These are phyloP conservation scores for Melipona bicolor DNA, from an alignment of 2,888 invertebrate species.

Conservation along the genomic window DNA sequence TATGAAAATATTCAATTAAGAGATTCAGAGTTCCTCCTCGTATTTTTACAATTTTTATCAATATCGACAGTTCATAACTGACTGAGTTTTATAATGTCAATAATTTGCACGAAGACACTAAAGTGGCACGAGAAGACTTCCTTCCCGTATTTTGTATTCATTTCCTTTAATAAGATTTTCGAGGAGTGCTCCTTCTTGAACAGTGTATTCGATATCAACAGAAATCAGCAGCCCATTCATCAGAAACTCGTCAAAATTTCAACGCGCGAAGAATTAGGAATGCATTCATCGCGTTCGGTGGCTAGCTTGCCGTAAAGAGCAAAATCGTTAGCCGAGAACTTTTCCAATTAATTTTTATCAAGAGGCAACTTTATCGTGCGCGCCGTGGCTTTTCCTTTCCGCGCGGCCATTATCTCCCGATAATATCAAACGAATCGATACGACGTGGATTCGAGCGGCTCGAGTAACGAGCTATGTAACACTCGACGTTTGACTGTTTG, in stretches of 20 bases:
- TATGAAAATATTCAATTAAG: too few species aligned
- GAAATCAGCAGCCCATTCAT: conserved; percentile 19
- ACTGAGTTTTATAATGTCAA: not conserved
- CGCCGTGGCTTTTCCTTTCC: not conserved
- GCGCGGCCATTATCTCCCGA: not conserved
- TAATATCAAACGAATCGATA: not conserved
- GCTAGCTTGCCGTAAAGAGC: not conserved
- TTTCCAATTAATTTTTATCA: conserved; percentile 3
- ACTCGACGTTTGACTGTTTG: not conserved
- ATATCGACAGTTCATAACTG: not conserved
- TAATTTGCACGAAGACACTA: not conserved
- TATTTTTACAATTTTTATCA: too few species aligned
- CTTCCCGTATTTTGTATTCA: not conserved
- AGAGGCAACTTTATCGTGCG: not conserved
- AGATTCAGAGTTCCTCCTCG: too few species aligned
- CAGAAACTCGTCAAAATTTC: not conserved
- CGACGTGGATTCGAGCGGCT: not conserved
- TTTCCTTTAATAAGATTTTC: not conserved
- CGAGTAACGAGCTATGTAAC: not conserved
- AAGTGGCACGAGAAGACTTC: not conserved
- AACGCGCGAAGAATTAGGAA: conserved; percentile 1
- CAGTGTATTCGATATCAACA: not conserved
- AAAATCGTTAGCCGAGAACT: conserved; percentile 1
- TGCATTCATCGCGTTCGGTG: not conserved
- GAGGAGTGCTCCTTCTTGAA: not conserved